Percentiles rank a stretch among this genome's conserved stretches.
phyloP scores from a whole-genome alignment of 2,888 invertebrate genomes.

The Cantharis rufa region DNA sequence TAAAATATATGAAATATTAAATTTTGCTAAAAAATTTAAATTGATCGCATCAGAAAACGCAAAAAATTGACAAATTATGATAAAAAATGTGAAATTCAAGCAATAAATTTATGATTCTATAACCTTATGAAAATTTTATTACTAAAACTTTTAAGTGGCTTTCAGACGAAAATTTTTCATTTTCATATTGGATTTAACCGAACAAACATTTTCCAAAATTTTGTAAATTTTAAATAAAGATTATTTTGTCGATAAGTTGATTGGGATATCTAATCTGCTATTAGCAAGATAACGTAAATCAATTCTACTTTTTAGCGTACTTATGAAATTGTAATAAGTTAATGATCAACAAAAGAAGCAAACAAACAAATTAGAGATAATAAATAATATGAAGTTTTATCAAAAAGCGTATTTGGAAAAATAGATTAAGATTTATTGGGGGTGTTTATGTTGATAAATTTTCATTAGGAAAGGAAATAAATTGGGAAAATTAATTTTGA shows the following conservation, averaged over 20 bases:
- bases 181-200: too few species aligned
- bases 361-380: not conserved
- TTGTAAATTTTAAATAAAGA: not conserved
- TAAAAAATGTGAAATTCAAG: too few species aligned
- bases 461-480: conserved; percentile 5
- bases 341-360: not conserved
- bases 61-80: too few species aligned
- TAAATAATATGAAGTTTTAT: not conserved
- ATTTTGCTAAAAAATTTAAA: too few species aligned
- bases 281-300: not conserved
- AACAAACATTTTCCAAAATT: too few species aligned
- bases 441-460: not conserved
- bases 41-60: too few species aligned
- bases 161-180: too few species aligned
- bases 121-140: too few species aligned
- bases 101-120: too few species aligned
- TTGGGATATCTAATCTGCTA: not conserved
- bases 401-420: not conserved
- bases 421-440: not conserved
- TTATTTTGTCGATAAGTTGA: not conserved
- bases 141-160: too few species aligned
- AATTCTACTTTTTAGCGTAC: not conserved
- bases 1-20: too few species aligned
- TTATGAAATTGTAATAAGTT: not conserved
- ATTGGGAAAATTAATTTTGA: conserved; percentile 8